These are phyloP conservation scores for Myoxocephalus aenaeus DNA, from an alignment of 2,797 vertebrate genomes.

Conservation along the genomic window DNA sequence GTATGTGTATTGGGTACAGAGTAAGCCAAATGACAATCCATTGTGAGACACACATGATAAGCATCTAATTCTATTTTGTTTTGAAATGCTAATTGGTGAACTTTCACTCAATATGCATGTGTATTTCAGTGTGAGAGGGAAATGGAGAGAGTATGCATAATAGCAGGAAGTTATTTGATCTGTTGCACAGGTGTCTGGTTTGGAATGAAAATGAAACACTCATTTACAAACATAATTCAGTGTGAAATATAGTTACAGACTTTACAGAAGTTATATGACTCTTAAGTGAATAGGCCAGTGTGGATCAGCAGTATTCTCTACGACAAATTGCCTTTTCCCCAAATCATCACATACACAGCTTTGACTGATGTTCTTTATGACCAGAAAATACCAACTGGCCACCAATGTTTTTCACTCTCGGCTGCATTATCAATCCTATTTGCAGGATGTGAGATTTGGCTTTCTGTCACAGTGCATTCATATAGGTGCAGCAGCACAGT, in stretches of 20 bases:
- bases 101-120: conserved; percentile 69
- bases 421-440: conserved; percentile 73
- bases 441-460: conserved; percentile 62
- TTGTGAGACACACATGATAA: conserved; percentile 58
- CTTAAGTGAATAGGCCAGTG: conserved; percentile 68
- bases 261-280: conserved; percentile 67
- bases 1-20: conserved; percentile 32
- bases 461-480: conserved; percentile 64
- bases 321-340: conserved; percentile 75
- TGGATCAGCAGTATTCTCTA: conserved; percentile 76
- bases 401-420: conserved; percentile 58
- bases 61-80: conserved; percentile 61
- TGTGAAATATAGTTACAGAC: conserved; percentile 54
- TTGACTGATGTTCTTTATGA: conserved; percentile 63
- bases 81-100: conserved; percentile 72
- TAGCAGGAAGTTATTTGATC: conserved; percentile 62
- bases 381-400: conserved; percentile 69
- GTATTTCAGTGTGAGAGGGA: conserved; percentile 46
- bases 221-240: conserved; percentile 75
- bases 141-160: conserved; percentile 44
- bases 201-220: conserved; percentile 66
- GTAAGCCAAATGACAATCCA: conserved; percentile 57
- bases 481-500: conserved; percentile 55
- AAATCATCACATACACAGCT: conserved; percentile 77
- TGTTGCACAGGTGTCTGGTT: conserved; percentile 65